These are phyloP conservation scores for Apomyelois bistriatella DNA, from an alignment of 2,888 invertebrate species.

Conservation along the genomic window DNA sequence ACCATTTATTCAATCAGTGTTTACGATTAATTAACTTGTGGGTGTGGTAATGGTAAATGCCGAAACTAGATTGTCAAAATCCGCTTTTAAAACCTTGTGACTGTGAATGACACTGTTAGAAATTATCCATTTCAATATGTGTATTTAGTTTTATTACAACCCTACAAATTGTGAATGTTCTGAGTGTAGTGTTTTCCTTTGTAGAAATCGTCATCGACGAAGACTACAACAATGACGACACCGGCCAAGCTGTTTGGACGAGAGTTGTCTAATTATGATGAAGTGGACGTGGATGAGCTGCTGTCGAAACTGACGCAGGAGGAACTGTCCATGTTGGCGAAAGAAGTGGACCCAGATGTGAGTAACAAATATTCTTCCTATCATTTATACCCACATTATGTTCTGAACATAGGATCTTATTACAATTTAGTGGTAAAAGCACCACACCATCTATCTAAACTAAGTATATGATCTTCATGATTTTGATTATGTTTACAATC, in stretches of 20 bases:
- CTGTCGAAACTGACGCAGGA: slow-evolving; percentile 95
- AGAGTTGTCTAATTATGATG: slow-evolving; percentile 94
- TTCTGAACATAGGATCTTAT: too few relatives aligned
- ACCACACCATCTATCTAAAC: too few relatives aligned
- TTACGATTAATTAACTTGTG: slow-evolving; percentile 47
- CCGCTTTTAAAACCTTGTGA: background rate
- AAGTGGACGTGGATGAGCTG: slow-evolving; percentile 97
- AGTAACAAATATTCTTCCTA: slow-evolving; percentile 77
- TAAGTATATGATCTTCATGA: too few relatives aligned
- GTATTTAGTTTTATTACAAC: slow-evolving; percentile 24
- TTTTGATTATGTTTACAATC: too few relatives aligned
- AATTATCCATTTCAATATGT: background rate
- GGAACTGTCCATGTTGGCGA: slow-evolving; percentile 97
- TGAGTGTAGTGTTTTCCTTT: slow-evolving; percentile 54
- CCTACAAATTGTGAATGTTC: slow-evolving; percentile 23
- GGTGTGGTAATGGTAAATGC: slow-evolving; percentile 72
- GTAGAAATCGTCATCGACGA: slow-evolving; percentile 93
- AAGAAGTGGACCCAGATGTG: slow-evolving; percentile 99
- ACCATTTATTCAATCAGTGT: slow-evolving; percentile 8
- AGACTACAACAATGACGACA: slow-evolving; percentile 93
- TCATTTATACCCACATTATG: background rate
- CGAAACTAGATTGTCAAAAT: slow-evolving; percentile 45
- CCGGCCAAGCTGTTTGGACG: slow-evolving; percentile 94
- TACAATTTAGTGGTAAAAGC: background rate
- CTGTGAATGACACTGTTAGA: background rate